Evolutionary conservation across 2,888 invertebrate genomes (phyloP), one percentile per base, ranked within the genome.

Genomic region (Cephalotes varians): DNA sequence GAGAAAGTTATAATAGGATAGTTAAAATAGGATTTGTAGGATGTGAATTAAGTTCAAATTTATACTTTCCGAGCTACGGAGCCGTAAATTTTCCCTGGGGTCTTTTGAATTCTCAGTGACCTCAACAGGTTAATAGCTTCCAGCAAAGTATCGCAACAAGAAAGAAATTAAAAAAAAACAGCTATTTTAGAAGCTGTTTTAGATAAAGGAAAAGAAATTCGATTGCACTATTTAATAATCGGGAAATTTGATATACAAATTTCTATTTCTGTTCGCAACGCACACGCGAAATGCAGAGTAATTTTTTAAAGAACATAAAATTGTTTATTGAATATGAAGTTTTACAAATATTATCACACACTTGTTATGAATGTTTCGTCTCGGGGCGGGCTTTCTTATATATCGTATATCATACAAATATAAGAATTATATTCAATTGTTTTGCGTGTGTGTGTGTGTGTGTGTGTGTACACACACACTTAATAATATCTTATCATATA

Each of bases 261-360:
- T n/a, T n/a, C 25, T 5, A n/a, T 25, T 37, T 72, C 7, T 1
- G 18, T 56, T 51, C 21, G 21, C 37, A 37, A 21, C 21, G 3
- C 15, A 25, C 10, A 31, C 72, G 21, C 25, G 25, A 58, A 10
- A 49, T 47, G 34, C 34, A 34, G 47, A 1, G 1, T n/a, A 34
- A 34, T 72, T 83, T 83, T 84, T 76, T 92, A 91, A 90, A 92
- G 93, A 93, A 93, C 93, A 90, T 93, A 93, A 92, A 90, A 92
- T 92, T 85, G 90, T 93, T 93, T 93, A 93, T 93, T 94, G 92
- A 87, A 92, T 93, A 93, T 91, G 90, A 92, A 93, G 93, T 93
- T 93, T 94, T 94, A 94, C 94, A 94, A 94, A 94, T 94, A 94
- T 94, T 94, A 94, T 94, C 94, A 94, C 94, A 94, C 94, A 94